Evolutionary conservation across 2,113 vertebrate species (phyloP).

Genomic region (Ondatra zibethicus): DNA sequence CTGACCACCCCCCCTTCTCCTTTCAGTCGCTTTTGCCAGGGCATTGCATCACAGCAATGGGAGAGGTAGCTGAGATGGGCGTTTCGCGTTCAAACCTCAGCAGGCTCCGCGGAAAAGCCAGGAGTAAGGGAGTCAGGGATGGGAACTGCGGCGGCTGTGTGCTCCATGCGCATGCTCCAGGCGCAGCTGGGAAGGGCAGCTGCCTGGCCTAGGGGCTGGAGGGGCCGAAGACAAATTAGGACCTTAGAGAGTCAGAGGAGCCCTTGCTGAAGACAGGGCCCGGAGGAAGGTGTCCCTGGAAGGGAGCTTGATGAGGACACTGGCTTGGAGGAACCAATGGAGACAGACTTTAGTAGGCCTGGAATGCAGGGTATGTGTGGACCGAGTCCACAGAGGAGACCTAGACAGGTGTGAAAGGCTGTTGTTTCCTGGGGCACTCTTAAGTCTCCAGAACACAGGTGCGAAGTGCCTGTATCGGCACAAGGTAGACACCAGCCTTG

Average conservation of each 20-base stretch:
- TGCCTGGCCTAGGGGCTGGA: fast-evolving
- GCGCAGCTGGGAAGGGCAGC: not conserved
- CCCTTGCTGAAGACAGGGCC: not conserved
- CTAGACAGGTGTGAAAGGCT: not conserved
- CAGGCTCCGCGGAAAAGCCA: not conserved
- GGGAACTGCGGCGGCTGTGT: not conserved
- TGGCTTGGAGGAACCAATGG: not conserved
- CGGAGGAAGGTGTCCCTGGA: not conserved
- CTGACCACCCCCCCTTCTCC: not conserved
- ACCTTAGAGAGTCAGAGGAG: not conserved
- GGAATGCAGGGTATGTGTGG: not conserved
- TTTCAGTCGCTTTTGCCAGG: not conserved
- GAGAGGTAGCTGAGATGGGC: not conserved
- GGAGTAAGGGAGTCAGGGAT: not conserved
- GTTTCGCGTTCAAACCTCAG: not conserved
- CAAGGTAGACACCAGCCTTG: not conserved
- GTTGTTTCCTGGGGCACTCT: not conserved
- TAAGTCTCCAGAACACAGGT: not conserved
- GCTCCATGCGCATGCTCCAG: too few species aligned
- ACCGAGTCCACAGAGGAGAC: not conserved
- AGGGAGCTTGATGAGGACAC: not conserved
- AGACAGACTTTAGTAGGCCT: not conserved
- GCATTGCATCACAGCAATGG: not conserved
- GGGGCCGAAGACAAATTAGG: not conserved
- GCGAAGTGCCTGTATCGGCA: not conserved